These are phyloP conservation scores for Seriola dumerili DNA, from an alignment of 2,113 vertebrate species.

Conservation along the genomic window DNA sequence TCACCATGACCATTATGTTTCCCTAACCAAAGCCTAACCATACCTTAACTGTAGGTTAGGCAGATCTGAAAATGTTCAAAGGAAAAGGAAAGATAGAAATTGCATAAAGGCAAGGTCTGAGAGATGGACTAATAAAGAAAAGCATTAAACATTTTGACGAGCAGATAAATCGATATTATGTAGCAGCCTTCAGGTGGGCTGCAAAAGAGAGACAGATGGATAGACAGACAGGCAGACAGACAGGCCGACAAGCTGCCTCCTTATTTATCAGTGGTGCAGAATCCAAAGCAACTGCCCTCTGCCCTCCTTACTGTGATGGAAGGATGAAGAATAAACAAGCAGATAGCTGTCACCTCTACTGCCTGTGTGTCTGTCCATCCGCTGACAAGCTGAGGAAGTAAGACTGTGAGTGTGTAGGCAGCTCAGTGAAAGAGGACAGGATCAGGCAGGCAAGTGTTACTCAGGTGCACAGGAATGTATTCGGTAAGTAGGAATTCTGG, in stretches of 20 bases:
- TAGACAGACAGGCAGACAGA: background rate
- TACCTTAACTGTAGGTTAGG: too few relatives aligned
- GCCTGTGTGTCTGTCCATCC: slow-evolving; percentile 42
- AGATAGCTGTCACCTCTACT: slow-evolving; percentile 55
- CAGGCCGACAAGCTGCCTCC: slow-evolving; percentile 8
- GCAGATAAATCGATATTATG: slow-evolving; percentile 11
- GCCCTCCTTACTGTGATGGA: slow-evolving; percentile 44
- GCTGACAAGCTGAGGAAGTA: slow-evolving; percentile 50
- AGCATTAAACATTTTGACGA: slow-evolving; percentile 19
- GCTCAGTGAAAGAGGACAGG: slow-evolving; percentile 23
- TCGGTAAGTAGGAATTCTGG: slow-evolving; percentile 20
- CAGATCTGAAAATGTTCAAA: background rate
- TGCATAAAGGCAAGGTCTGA: background rate
- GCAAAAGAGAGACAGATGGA: slow-evolving; percentile 5
- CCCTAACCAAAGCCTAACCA: background rate
- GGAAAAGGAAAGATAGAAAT: background rate
- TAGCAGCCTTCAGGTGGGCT: slow-evolving; percentile 20
- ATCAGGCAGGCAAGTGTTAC: slow-evolving; percentile 30
- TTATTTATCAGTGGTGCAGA: slow-evolving; percentile 49
- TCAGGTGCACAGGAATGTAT: slow-evolving; percentile 43
- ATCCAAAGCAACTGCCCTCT: slow-evolving; percentile 47
- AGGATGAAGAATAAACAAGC: slow-evolving; percentile 56
- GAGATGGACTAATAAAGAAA: slow-evolving; percentile 16
- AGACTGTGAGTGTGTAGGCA: slow-evolving; percentile 16
- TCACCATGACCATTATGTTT: background rate